Base-by-base conservation (phyloP, 2,888 invertebrate species). In the Dysmachus trigonus region DNA sequence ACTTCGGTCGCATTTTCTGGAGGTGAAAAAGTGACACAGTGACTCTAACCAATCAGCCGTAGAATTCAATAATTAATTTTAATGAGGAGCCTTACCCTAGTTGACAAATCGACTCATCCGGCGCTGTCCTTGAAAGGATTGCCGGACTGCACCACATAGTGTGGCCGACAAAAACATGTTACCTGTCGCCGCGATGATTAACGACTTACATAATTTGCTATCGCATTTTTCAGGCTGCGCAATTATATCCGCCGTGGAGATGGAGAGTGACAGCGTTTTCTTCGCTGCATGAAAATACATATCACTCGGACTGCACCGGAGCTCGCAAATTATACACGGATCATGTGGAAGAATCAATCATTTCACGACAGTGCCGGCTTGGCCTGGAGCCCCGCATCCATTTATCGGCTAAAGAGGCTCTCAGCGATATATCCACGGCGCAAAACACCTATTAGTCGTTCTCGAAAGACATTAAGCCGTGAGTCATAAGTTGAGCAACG, bases 271-370 rank as follows among this genome's bases (percentile, higher is more conserved):
- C 73, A 73, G 33, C 31, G 31, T 73, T 73, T 33, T 73, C 73
- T 62, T 62, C 3, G 10, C 62, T 73, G 73, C 73, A 73, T 31
- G 33, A 33, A 73, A 73, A 73, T 73, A n/a, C n/a, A n/a, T n/a
- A 73, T 33, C 73, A 33, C 18, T 73, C n/a, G 33, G 31, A 31
- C 73, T 73, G 73, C 73, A 73, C n/a, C 73, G 18, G 27, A 73
- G 73, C 73, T 7, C 73, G 73, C 73, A 33, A 73, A 73, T 73
- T 73, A 73, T 73, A n/a, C 73, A 33, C 73, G 73, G 33, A 73
- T 73, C 73, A 73, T 73, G 73, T n/a, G 33, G 30, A 73, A n/a
- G 73, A 73, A 73, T 73, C 73, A 73, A 73, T 73, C 73, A 73
- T 33, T 18, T 13, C n/a, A 73, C 30, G 73, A 73, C 73, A 73